Evolutionary conservation across 1,140 invertebrate species (phyloP).

Genomic region (Leucophenga varia): DNA sequence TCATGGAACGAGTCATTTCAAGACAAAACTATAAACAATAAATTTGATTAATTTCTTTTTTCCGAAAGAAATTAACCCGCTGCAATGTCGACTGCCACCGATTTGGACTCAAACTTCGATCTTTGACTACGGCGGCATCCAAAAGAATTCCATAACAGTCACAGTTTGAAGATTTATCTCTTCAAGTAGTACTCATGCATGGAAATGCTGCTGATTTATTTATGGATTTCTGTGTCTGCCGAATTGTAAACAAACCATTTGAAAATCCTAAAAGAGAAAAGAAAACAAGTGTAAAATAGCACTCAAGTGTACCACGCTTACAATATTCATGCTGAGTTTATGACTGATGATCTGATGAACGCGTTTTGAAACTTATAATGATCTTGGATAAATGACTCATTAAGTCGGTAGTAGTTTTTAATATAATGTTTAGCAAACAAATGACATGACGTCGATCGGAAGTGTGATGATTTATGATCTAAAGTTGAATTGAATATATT

Average conservation of each 20-base stretch:
- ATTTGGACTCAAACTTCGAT: no score
- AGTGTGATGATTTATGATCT: conserved; percentile 6
- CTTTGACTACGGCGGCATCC: no score
- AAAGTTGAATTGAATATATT: no score
- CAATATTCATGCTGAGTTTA: not conserved
- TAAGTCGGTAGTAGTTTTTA: no score
- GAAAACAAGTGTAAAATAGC: not conserved
- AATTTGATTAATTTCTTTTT: conserved; percentile 19
- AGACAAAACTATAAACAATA: not conserved
- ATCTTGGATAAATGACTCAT: conserved; percentile 12
- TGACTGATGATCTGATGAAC: conserved; percentile 7
- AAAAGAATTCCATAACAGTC: not conserved
- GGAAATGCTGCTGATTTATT: conserved; percentile 19
- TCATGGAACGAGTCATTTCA: no score
- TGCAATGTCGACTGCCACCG: no score
- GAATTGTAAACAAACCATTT: conserved; percentile 5
- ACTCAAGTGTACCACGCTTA: no score
- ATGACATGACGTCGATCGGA: conserved; percentile 1
- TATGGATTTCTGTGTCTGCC: conserved; percentile 2
- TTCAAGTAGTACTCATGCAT: conserved; percentile 41
- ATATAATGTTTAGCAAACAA: not conserved
- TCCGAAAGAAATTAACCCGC: conserved; percentile 21
- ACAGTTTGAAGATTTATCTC: conserved; percentile 43
- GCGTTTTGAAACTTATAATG: conserved; percentile 8
- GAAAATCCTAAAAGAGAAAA: not conserved